Evolutionary conservation across 2,113 vertebrate genomes (phyloP).

Genomic region (Eidolon helvum): DNA sequence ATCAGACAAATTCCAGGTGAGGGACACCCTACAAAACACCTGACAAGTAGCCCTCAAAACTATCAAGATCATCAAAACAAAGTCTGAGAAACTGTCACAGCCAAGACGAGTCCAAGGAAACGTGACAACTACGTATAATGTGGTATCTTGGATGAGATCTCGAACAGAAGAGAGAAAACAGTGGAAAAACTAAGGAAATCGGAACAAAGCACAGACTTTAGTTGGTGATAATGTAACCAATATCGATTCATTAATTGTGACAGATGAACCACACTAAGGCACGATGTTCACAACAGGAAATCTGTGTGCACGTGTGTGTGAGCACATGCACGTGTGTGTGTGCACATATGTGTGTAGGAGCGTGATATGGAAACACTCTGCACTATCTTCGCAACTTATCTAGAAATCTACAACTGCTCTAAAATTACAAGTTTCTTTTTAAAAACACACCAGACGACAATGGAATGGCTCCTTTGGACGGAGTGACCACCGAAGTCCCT

Average conservation of each 20-base stretch:
- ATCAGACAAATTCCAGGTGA: not conserved
- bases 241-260: not conserved
- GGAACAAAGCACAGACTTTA: not conserved
- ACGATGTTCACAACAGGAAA: no score
- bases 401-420: not conserved
- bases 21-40: not conserved
- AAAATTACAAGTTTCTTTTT: not conserved
- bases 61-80: not conserved
- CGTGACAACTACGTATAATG: fast-evolving
- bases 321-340: fast-evolving
- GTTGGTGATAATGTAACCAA: not conserved
- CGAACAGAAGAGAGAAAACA: not conserved
- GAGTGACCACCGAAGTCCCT: not conserved
- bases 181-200: not conserved
- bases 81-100: not conserved
- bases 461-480: not conserved
- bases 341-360: not conserved
- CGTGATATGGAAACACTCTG: not conserved
- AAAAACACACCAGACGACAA: not conserved
- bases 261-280: not conserved
- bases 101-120: not conserved
- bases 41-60: not conserved
- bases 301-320: fast-evolving
- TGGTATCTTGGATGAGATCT: fast-evolving
- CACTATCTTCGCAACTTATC: not conserved